Evolutionary conservation across 1,140 invertebrate genomes (phyloP).

Genomic region (Eueides isabella): DNA sequence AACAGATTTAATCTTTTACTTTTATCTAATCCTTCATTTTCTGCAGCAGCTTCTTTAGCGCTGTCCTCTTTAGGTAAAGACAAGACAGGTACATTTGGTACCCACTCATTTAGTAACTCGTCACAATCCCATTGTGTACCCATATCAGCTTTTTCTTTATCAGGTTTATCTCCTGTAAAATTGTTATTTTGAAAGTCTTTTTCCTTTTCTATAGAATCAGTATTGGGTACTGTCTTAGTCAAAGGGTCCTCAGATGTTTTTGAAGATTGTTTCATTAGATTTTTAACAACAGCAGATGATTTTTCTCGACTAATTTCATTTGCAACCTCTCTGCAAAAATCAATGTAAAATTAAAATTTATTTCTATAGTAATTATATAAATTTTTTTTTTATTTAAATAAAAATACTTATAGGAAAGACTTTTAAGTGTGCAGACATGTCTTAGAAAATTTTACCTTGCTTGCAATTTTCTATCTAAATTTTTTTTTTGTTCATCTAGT

Average conservation of each 20-base stretch:
- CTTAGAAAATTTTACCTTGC: conserved; percentile 56
- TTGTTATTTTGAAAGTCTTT: conserved; percentile 37
- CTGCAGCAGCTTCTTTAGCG: conserved; percentile 45
- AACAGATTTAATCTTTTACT: conserved; percentile 63
- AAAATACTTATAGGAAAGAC: conserved; percentile 42
- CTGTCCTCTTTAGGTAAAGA: conserved; percentile 59
- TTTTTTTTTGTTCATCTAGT: conserved; percentile 68
- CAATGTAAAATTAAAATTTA: neutral
- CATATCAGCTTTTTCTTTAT: conserved; percentile 60
- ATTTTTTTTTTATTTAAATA: neutral
- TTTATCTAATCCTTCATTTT: conserved; percentile 53
- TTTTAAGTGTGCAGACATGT: conserved; percentile 52
- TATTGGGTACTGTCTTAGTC: conserved; percentile 28
- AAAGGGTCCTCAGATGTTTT: conserved; percentile 41
- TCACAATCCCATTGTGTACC: conserved; percentile 67
- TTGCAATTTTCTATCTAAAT: conserved; percentile 70
- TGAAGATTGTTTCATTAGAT: conserved; percentile 40
- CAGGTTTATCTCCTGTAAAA: conserved; percentile 24
- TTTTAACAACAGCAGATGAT: conserved; percentile 49
- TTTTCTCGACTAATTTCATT: conserved; percentile 75
- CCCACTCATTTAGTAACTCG: conserved; percentile 58
- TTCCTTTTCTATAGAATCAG: conserved; percentile 31
- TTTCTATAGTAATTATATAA: neutral
- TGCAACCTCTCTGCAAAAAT: conserved; percentile 62
- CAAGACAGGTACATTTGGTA: conserved; percentile 55